Base-by-base conservation (phyloP, 2,888 invertebrate species). In the Morpho helenor region DNA sequence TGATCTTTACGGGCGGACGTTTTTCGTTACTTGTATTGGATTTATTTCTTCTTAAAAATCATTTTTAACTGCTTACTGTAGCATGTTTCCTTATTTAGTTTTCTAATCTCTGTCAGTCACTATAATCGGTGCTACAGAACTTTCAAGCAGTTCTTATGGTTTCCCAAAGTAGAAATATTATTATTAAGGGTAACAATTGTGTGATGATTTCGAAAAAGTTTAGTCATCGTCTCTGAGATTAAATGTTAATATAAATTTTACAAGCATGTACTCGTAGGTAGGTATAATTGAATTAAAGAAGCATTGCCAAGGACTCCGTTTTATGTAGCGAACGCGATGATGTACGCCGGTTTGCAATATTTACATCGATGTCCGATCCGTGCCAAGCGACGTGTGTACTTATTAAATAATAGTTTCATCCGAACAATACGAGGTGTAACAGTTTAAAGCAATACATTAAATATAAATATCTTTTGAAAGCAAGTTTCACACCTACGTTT, bases 281-380 rank as follows among this genome's bases (percentile, higher is more conserved):
- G 81, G 80, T 88, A 88, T 81, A 85, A 83, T 85, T 87, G 86
- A 81, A 86, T 81, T 80, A 79, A 82, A 82, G 79, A 80, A 77
- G 68, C 88, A 87, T 77, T 88, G 88, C 87, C 89, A 89, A 87
- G 87, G 86, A 77, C 79, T 65, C 50, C 3, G 40, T 64, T 63
- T 60, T 46, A 43, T 57, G 56, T 55, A 45, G 39, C 57, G 40
- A 23, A 53, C 43, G 46, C 8, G 45, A 45, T 46, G 56, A 44
- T 51, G 10, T 45, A 48, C n/a, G 10, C 9, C 8, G 2, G 7
- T 52, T 52, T 46, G 52, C 31, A 46, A 39, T 44, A 45, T 44
- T 52, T 52, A 44, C 44, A 52, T 46, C 40, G 23, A 46, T 39
- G 23, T 39, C 43, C 43, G 2, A 8, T 43, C 8, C 2, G 43